Evolutionary conservation across 2,797 vertebrate genomes (phyloP), one percentile per base, ranked within the genome.

Genomic region (Schizopygopsis pylzovi): DNA sequence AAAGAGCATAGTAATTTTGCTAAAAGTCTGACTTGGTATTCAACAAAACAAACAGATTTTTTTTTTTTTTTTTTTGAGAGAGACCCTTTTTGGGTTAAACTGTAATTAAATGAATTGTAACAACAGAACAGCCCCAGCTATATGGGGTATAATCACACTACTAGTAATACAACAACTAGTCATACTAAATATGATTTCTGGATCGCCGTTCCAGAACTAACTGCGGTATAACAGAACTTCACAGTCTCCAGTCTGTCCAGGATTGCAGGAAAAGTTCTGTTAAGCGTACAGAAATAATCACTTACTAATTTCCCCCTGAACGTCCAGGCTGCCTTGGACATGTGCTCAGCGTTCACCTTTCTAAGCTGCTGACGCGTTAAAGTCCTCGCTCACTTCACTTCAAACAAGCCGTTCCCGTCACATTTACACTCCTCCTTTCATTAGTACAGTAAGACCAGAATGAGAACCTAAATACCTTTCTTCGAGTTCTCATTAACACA

Each of bases 401-500:
- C 28, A 28, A 28, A 28, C 28, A 28, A 28, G 28, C 25, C 25
- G 2, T 47, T 56, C 25, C 41, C 9, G 1, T 39, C 71, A 47
- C 72, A 75, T 84, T 81, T 45, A 59, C 11, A 0, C 47, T 49
- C 25, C 70, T 81, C 77, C 28, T 84, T 75, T 84, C 72, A 87
- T 87, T 90, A 90, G 45, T 54, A 89, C 86, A 91, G 91, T 86
- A 88, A 87, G 85, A 83, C 81, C 85, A 86, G n/a, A 86, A 89
- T 87, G 49, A 86, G 89, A 89, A 91, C 86, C 87, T 83, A 92
- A 93, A 92, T 90, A 92, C 91, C 75, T 79, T 79, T 89, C 70
- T 56, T 15, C 56, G 65, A 87, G 85, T 92, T 94, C 91, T 94
- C 93, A 95, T 95, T 95, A 93, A 88, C 93, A 94, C 92, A 94